Conservation (phyloP, 2,888 invertebrate genomes). For the Leucophenga montana region DNA sequence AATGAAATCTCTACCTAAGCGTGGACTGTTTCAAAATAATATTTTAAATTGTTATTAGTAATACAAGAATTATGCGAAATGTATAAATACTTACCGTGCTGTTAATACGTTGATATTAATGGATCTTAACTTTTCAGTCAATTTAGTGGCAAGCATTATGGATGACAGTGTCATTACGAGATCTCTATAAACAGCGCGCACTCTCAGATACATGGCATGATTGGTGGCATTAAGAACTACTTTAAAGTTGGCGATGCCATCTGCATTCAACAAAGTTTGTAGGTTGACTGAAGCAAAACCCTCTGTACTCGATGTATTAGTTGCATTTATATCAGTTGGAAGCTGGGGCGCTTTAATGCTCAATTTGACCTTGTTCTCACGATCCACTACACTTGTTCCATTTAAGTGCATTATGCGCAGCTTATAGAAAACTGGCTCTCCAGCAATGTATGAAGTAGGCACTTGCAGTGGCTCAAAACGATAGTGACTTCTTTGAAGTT, state of each 20-base stretch:
- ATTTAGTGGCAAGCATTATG: neutral
- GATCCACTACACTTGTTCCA: constrained; percentile 78
- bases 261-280: constrained; percentile 74
- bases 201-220: constrained; percentile 6
- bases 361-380: constrained; percentile 75
- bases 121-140: neutral
- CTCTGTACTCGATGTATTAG: neutral
- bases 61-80: no score
- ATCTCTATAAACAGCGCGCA: neutral
- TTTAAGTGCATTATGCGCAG: constrained; percentile 81
- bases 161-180: neutral
- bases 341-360: constrained; percentile 21
- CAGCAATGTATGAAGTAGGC: constrained; percentile 90
- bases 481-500: constrained; percentile 83
- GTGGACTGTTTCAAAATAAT: constrained; percentile 66
- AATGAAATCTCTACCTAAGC: constrained; percentile 80
- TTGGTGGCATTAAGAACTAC: neutral
- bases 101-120: neutral
- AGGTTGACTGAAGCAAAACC: constrained; percentile 15
- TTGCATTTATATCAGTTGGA: neutral
- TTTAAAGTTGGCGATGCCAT: constrained; percentile 78
- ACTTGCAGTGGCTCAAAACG: constrained; percentile 85
- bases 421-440: constrained; percentile 87
- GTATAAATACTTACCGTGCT: neutral
- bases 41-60: neutral